A percentile compares a stretch with the other conserved stretches of the same genome.
phyloP scores from a whole-genome alignment of 2,888 invertebrate species.

The Netelia melanura region DNA sequence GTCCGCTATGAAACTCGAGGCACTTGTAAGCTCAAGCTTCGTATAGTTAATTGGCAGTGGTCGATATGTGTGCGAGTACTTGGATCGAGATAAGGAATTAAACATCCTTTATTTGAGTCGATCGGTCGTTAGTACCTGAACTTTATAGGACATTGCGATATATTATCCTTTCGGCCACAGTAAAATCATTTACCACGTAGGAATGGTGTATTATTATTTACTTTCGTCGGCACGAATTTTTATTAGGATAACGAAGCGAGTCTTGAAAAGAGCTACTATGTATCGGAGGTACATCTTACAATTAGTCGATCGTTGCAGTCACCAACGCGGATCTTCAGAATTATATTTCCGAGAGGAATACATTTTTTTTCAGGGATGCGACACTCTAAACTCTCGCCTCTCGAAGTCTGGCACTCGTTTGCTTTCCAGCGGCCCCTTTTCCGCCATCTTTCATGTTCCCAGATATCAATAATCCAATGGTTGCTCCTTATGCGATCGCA shows the following conservation, averaged over 20 bases:
- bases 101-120: background rate
- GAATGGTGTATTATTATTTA: too few species aligned
- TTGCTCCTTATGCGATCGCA: slow-evolving; percentile 48
- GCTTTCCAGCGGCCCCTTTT: slow-evolving; percentile 11
- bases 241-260: too few species aligned
- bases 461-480: slow-evolving; percentile 57
- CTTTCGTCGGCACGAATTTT: too few species aligned
- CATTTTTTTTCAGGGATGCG: background rate
- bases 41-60: background rate
- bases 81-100: background rate
- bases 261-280: too few species aligned
- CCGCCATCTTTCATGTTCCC: slow-evolving; percentile 53
- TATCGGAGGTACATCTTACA: too few species aligned
- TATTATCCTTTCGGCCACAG: too few species aligned
- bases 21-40: background rate
- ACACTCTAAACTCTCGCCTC: slow-evolving; percentile 11
- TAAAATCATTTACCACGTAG: too few species aligned
- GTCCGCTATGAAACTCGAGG: background rate
- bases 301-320: too few species aligned
- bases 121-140: background rate
- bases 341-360: background rate
- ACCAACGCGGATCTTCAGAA: background rate
- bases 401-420: slow-evolving; percentile 7
- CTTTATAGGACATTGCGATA: too few species aligned
- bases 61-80: background rate